A percentile compares a stretch with the other conserved stretches of the same genome.
phyloP scores from a whole-genome alignment of 2,797 vertebrate species.

The Nothura maculosa region DNA sequence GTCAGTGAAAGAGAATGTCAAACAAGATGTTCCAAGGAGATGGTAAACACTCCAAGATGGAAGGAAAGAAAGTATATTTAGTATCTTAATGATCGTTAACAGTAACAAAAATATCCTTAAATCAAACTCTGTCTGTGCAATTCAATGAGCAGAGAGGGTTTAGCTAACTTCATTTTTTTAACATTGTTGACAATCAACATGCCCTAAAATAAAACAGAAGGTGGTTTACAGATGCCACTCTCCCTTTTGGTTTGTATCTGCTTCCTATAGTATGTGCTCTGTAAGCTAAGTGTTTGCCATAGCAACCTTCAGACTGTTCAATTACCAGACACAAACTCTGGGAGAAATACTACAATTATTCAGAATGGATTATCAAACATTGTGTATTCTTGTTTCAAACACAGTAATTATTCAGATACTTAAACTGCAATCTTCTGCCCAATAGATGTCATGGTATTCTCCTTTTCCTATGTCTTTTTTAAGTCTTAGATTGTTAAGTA shows the following conservation, averaged over 20 bases:
- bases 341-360: conserved; percentile 48
- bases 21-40: background rate
- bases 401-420: conserved; percentile 60
- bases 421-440: conserved; percentile 49
- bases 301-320: conserved; percentile 55
- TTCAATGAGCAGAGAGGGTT: background rate
- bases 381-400: conserved; percentile 44
- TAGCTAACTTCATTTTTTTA: background rate
- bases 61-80: background rate
- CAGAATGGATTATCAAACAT: conserved; percentile 39
- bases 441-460: background rate
- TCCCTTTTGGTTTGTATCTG: background rate
- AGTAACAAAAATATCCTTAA: background rate
- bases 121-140: background rate
- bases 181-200: background rate
- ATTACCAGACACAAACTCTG: conserved; percentile 7
- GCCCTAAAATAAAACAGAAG: background rate
- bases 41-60: background rate
- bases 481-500: background rate
- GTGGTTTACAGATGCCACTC: background rate
- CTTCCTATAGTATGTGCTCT: background rate
- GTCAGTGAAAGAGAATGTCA: background rate
- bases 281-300: conserved; percentile 26
- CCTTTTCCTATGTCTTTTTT: conserved; percentile 26
- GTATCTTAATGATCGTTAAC: conserved; percentile 4